phyloP scores from a whole-genome alignment of 2,113 vertebrate genomes.

The Rhodinocichla rosea region DNA sequence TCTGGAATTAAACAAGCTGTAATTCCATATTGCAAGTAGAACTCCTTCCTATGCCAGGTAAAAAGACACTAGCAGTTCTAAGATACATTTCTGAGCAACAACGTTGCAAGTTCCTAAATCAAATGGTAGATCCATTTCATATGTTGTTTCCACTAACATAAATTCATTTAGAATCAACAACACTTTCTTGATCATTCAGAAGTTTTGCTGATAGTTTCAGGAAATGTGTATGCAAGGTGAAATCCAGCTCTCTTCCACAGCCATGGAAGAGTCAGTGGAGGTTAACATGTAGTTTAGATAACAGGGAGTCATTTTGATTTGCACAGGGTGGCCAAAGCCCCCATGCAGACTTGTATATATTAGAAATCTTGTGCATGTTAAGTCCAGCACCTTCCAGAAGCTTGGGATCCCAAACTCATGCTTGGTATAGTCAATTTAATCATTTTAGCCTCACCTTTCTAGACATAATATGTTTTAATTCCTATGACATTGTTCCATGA shows the following conservation, averaged over 20 bases:
- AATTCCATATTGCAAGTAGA: background rate
- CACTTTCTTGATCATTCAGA: background rate
- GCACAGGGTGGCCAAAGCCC: background rate
- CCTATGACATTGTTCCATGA: background rate
- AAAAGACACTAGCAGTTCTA: background rate
- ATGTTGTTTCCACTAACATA: background rate
- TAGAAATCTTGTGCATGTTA: background rate
- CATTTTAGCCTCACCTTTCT: background rate
- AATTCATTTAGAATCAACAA: background rate
- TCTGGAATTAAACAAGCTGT: background rate
- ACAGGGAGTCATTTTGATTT: background rate
- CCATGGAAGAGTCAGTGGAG: background rate
- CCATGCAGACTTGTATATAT: rapidly evolving
- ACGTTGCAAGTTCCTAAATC: background rate
- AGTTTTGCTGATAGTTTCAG: background rate
- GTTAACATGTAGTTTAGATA: background rate
- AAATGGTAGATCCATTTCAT: background rate
- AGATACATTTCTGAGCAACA: background rate
- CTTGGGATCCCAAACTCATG: rapidly evolving
- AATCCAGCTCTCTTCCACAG: background rate
- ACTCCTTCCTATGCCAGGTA: background rate
- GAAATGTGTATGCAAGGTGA: background rate
- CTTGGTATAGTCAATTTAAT: background rate
- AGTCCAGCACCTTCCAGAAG: background rate
- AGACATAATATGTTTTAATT: background rate